Conservation (phyloP, 2,797 vertebrate genomes). For the Rhabdophis nuchalis region DNA sequence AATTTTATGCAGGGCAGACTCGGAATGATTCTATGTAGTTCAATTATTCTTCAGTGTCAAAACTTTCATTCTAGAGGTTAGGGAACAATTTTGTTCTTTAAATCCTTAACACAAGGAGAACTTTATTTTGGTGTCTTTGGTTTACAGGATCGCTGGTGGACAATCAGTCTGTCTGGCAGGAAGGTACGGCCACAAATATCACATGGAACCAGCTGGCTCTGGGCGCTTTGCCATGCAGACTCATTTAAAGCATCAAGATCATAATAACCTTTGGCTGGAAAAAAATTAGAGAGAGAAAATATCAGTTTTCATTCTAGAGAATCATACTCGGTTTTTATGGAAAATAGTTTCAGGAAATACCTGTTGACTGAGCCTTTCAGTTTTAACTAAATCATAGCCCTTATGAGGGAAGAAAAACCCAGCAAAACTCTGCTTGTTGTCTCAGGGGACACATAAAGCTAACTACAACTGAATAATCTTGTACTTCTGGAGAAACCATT, state of each 20-base stretch:
- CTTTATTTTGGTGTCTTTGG: slow-evolving; percentile 65
- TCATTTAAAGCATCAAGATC: slow-evolving; percentile 76
- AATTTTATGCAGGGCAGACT: slow-evolving; percentile 22
- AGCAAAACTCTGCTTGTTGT: slow-evolving; percentile 52
- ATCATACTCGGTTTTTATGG: slow-evolving; percentile 62
- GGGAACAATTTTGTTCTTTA: slow-evolving; percentile 42
- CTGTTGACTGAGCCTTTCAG: slow-evolving; percentile 72
- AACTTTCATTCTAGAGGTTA: not conserved
- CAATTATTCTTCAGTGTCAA: not conserved
- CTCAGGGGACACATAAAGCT: slow-evolving; percentile 61
- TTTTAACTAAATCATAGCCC: slow-evolving; percentile 67
- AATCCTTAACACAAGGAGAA: slow-evolving; percentile 7
- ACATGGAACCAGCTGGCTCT: slow-evolving; percentile 76
- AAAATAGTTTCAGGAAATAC: slow-evolving; percentile 80
- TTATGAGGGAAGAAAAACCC: slow-evolving; percentile 42
- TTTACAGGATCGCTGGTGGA: slow-evolving; percentile 78
- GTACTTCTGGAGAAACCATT: slow-evolving; percentile 50
- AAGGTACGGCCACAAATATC: slow-evolving; percentile 75
- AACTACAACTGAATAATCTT: slow-evolving; percentile 59
- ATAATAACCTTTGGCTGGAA: slow-evolving; percentile 77
- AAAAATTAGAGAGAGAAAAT: slow-evolving; percentile 60
- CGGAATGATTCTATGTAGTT: not conserved
- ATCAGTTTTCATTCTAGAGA: slow-evolving; percentile 72
- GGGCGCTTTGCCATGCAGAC: slow-evolving; percentile 74
- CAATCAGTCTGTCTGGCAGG: slow-evolving; percentile 75